phyloP scores from a whole-genome alignment of 2,113 vertebrate genomes.

The Falcunculus frontatus region DNA sequence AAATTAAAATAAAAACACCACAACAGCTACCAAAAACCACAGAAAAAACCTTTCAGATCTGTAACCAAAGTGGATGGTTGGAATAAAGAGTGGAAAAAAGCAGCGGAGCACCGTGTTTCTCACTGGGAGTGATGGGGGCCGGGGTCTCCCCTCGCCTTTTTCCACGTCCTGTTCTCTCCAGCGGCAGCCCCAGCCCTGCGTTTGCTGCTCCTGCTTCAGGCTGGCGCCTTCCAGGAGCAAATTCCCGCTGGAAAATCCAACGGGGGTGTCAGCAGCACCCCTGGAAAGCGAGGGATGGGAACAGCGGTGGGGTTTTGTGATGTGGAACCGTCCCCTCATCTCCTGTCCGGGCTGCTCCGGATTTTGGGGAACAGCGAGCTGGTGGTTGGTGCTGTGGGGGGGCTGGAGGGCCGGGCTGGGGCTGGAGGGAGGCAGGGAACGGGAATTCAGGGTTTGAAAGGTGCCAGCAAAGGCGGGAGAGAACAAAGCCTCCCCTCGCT shows the following conservation, averaged over 20 bases:
- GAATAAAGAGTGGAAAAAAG: conserved; percentile 21
- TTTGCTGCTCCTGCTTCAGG: not conserved
- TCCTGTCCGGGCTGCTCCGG: not conserved
- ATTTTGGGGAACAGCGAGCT: not conserved
- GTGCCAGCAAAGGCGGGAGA: not conserved
- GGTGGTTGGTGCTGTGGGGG: fast-evolving
- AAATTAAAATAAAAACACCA: not conserved
- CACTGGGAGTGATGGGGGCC: fast-evolving
- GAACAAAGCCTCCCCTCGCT: not conserved
- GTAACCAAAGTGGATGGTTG: conserved; percentile 39
- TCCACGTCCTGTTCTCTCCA: fast-evolving
- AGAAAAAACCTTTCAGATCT: not conserved
- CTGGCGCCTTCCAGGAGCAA: not conserved
- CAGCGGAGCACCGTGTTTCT: not conserved
- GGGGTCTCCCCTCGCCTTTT: fast-evolving
- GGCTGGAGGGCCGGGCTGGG: not conserved
- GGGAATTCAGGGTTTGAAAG: not conserved
- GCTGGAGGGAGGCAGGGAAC: not conserved
- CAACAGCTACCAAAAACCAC: conserved; percentile 31
- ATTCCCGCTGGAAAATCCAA: not conserved
- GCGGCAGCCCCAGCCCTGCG: not conserved
- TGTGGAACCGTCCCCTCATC: not conserved
- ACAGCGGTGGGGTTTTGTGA: fast-evolving
- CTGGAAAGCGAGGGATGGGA: not conserved
- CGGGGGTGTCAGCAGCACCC: not conserved